Evolutionary conservation across 1,140 invertebrate species (phyloP), one percentile per base, ranked within the genome.

Genomic region (Maconellicoccus hirsutus): DNA sequence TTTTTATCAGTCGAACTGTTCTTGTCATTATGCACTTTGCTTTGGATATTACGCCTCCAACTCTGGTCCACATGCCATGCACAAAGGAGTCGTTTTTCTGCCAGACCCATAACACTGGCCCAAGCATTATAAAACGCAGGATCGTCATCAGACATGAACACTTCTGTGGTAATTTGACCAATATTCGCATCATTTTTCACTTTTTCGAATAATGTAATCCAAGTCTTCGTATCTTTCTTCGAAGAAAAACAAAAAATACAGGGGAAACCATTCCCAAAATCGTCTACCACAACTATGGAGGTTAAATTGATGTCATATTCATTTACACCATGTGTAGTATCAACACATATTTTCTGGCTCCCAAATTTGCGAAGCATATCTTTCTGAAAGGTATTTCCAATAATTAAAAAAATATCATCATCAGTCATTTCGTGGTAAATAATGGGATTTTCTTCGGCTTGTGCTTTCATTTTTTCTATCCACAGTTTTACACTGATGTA

Each of bases 11-110:
- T 33, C 12, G 29, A 33, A 33, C 12, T 3, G 29, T 61, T 16
- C 59, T 61, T 61, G 59, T 61, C 23, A 21, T 61, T 61, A 61
- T 21, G 7, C 29, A 33, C 29, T 33, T 33, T 12, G 12, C 29
- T 69, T 23, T 69, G 7, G 4, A 69, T 25, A 52, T 61, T 61
- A n/a, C 25, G 22, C 8, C 70, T 71, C 70, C 72, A 73, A 38
- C 25, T 69, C 23, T 59, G 69, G 21, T 70, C 29, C 6, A 70
- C 33, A 71, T 73, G 72, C 52, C 72, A 73, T 19, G 70, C 70
- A 59, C 70, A 71, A 8, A 73, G 61, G 1, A 73, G 19, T 16
- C 23, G 39, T 4, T 27, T 52, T 63, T 71, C 25, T 1, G 52
- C 23, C 29, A n/a, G 21, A 22, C 70, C 33, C 72, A 73, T 73